A percentile compares a stretch with the other conserved stretches of the same genome.
Conservation (phyloP, 2,113 vertebrate genomes). For the Pluvianellus socialis region DNA sequence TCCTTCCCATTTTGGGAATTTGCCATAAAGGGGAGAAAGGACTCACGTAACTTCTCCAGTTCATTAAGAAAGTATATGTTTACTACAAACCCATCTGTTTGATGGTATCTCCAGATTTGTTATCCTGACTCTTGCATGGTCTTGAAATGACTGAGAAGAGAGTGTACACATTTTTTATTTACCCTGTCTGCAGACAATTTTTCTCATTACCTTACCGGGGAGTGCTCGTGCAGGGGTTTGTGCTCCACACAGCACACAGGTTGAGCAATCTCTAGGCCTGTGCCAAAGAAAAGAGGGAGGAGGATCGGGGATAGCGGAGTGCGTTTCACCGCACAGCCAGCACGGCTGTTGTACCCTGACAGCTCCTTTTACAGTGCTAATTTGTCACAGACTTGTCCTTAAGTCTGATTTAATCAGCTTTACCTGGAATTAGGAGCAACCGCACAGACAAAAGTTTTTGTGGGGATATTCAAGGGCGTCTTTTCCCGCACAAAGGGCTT, state of each 20-base stretch:
- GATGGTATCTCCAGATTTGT: background rate
- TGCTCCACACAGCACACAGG: background rate
- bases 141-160: accelerated
- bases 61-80: background rate
- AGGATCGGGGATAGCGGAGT: background rate
- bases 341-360: too few species aligned
- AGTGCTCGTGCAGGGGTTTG: accelerated
- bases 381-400: background rate
- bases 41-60: background rate
- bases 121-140: accelerated
- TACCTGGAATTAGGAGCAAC: background rate
- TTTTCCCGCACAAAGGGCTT: background rate
- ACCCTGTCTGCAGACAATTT: background rate
- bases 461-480: background rate
- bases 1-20: background rate
- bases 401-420: background rate
- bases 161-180: background rate
- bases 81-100: background rate
- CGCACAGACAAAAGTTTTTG: background rate
- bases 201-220: background rate
- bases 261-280: background rate
- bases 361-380: background rate
- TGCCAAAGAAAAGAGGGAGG: background rate
- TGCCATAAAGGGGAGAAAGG: background rate
- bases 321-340: background rate